Evolutionary conservation across 2,888 invertebrate genomes (phyloP).

Genomic region (Mechanitis messenoides): DNA sequence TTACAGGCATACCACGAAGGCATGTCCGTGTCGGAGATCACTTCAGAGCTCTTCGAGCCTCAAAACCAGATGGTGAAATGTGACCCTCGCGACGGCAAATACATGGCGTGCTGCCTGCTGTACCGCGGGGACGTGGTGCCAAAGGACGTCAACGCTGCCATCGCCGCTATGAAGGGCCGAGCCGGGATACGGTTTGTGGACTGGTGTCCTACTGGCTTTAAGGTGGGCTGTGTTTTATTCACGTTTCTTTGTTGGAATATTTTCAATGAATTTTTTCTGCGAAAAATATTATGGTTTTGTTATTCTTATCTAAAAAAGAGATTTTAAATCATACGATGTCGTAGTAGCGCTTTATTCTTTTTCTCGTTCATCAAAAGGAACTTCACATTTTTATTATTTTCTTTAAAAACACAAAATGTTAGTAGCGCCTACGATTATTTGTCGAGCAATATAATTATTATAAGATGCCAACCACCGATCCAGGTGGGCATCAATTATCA

Average conservation of each 20-base stretch:
- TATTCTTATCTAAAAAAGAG: too few species aligned
- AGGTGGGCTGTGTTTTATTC: slow-evolving; percentile 64
- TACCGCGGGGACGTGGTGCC: slow-evolving; percentile 94
- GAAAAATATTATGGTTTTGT: too few species aligned
- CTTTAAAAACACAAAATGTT: too few species aligned
- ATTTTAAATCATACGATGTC: too few species aligned
- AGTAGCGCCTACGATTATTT: too few species aligned
- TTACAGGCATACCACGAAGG: slow-evolving; percentile 81
- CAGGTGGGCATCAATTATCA: slow-evolving; percentile 87
- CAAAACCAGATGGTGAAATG: slow-evolving; percentile 94
- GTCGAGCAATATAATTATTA: too few species aligned
- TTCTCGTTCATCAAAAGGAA: too few species aligned
- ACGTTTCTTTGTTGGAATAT: not conserved
- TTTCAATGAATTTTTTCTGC: too few species aligned
- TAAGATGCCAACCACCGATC: too few species aligned
- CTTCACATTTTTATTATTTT: too few species aligned
- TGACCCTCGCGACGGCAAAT: slow-evolving; percentile 88
- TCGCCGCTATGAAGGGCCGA: slow-evolving; percentile 85
- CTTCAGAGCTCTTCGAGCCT: slow-evolving; percentile 91
- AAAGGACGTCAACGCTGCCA: slow-evolving; percentile 91
- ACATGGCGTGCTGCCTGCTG: slow-evolving; percentile 92
- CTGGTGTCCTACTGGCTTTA: slow-evolving; percentile 96
- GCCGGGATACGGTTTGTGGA: slow-evolving; percentile 92
- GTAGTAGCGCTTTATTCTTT: too few species aligned
- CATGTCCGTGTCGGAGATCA: slow-evolving; percentile 87